Evolutionary conservation across 2,797 vertebrate genomes (phyloP), one percentile per base, ranked within the genome.

Genomic region (Moxostoma hubbsi): DNA sequence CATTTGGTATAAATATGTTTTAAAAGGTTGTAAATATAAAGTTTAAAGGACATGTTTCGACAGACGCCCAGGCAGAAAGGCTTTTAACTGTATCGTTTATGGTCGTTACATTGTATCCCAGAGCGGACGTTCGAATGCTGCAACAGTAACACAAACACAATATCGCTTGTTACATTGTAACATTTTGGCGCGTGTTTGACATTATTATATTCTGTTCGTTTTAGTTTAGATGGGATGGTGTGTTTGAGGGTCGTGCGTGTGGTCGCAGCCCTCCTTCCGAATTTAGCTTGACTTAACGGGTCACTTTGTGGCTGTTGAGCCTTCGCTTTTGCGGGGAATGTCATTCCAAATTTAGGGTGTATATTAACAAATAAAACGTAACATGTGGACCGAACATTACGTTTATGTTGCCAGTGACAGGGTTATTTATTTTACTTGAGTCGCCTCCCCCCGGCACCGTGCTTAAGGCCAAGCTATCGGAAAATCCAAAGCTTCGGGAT

Each of bases 401-500:
- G 12, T 54, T 57, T 16, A 9, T 57, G 71, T 71, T 8, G 9
- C 76, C 36, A 36, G 9, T 8, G 6, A 67, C 36, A 36, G 7
- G 59, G 51, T 64, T 63, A 47, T 79, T 64, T 46, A 11, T 24
- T 61, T 70, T 8, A 61, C 58, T 5, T 53, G 63, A 54, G 53
- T 76, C 62, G 62, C 73, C 51, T 57, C 54, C 45, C 73, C 73
- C 63, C 73, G n/a, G 69, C 49, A 68, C 76, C 80, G 62, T 5
- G 58, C 72, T 66, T 62, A 61, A 76, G 63, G 51, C 58, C 67
- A 63, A 47, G 57, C 77, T 36, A 58, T 59, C 36, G 57, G 36
- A 16, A 55, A 71, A 77, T 50, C 72, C 59, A 79, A 58, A 72
- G 47, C 67, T 50, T 24, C 18, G 9, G 63, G 12, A 6, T 18